Evolutionary conservation across 2,888 invertebrate species (phyloP), one percentile per base, ranked within the genome.

Genomic region (Criorhina ranunculi): DNA sequence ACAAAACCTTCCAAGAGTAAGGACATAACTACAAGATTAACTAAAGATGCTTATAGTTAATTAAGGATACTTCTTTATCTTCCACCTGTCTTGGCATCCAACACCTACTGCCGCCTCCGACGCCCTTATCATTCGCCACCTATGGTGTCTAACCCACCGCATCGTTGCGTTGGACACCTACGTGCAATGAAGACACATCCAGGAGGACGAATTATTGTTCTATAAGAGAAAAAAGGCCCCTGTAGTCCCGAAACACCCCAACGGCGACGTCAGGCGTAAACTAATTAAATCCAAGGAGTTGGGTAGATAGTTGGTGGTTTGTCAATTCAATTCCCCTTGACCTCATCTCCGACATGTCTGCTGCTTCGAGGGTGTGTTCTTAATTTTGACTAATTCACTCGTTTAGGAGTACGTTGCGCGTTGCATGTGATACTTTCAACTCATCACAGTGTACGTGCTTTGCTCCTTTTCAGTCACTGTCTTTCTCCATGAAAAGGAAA

Each of bases 31-130:
- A 66, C 42, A 59, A 42, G 60, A 77, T 67, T 77, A 82, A 70
- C 81, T 33, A 46, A 78, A 66, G 53, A 78, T 73, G 60, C 70
- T 82, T 78, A 66, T 49, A 57, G 59, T 82, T 78, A 78, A 82
- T 82, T 82, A 82, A 53, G 78, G 72, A 78, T 66, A 72, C 66
- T 60, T 72, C 64, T 53, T 42, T 53, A 57, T 76, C 60, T 60
- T 80, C 40, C 53, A 49, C 35, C 67, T 55, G 76, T 67, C 62
- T 75, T 69, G 9, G 44, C 73, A 78, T 19, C 37, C 62, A 57
- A 70, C 62, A 70, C 76, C 59, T 31, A 53, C 31, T 37, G 5
- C n/a, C 15, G 46, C 53, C 53, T 12, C 15, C 44, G 24, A 15
- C 6, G n/a, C 31, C 53, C 17, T 51, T 33, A 51, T 37, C 42